Evolutionary conservation across 2,113 vertebrate genomes (phyloP), one percentile per base, ranked within the genome.

Genomic region (Platichthys stellatus): DNA sequence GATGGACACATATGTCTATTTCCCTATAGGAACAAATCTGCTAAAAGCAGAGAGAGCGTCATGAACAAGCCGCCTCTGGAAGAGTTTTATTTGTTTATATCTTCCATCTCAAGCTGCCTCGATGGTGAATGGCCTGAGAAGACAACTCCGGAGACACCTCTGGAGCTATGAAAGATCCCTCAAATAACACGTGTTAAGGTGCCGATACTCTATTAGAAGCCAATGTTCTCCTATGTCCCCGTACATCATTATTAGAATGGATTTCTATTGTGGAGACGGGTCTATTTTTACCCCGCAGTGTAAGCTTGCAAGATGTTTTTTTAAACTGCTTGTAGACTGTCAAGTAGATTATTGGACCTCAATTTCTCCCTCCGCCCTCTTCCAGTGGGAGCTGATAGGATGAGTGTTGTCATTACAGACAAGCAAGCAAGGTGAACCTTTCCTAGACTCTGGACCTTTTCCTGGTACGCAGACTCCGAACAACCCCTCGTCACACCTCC

Each of bases 401-500:
- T 85, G 86, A 95, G 90, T 88, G 88, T 85, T 89, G 93, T 96
- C 94, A 95, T 94, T 94, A 95, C 90, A 91, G 75, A 86, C 82
- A 83, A 82, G 90, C 84, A 76, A 94, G 94, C 93, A 82, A 94
- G 94, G 94, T 96, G 95, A 96, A 94, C 94, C 93, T 85, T 94
- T 95, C 93, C 96, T 94, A 91, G 90, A 83, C 87, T 90, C 38
- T 81, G 88, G 92, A 93, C 91, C 86, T 91, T 93, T 94, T 94
- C 73, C 82, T 85, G 75, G 63, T 93, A 83, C 13, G 88, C 92
- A 93, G 92, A 90, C 91, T 94, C 93, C 93, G 92, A 95, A 95
- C 80, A 78, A 59, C 69, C 81, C 72, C 69, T 53, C 28, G 93
- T 93, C 94, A 90, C 95, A 93, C 91, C 93, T 71, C 92, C 93